Evolutionary conservation across 2,797 vertebrate genomes (phyloP).

Genomic region (Vireo griseus): DNA sequence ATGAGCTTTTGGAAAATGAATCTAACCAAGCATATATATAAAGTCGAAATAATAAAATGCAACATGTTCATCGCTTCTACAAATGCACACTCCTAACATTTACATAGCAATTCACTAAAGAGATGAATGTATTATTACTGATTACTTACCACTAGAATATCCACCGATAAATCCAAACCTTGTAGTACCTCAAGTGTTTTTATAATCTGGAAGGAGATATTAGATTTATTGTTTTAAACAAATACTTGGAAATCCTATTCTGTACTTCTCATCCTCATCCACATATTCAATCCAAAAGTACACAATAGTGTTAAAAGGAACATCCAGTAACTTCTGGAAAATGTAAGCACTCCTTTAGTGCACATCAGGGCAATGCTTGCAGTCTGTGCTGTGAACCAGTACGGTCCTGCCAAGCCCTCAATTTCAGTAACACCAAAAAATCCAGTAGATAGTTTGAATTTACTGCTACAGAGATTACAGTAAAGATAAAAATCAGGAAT

Average conservation of each 20-base stretch:
- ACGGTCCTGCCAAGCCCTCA: background rate
- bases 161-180: slow-evolving; percentile 82
- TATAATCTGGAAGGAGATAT: slow-evolving; percentile 75
- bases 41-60: background rate
- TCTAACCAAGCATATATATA: background rate
- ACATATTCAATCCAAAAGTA: background rate
- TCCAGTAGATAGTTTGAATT: background rate
- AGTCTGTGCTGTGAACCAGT: background rate
- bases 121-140: background rate
- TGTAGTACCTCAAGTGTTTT: slow-evolving; percentile 81
- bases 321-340: background rate
- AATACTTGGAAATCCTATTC: background rate
- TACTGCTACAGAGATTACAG: background rate
- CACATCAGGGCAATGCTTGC: background rate
- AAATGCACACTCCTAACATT: background rate
- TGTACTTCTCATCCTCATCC: background rate
- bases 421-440: background rate
- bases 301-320: background rate
- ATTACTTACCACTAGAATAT: slow-evolving; percentile 83
- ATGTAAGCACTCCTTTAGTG: fast-evolving
- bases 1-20: background rate
- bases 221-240: background rate
- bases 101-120: background rate
- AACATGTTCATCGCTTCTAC: background rate
- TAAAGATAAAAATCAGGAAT: background rate